Conservation (phyloP, 2,888 invertebrate species). For the Prosopocoilus inquinatus region DNA sequence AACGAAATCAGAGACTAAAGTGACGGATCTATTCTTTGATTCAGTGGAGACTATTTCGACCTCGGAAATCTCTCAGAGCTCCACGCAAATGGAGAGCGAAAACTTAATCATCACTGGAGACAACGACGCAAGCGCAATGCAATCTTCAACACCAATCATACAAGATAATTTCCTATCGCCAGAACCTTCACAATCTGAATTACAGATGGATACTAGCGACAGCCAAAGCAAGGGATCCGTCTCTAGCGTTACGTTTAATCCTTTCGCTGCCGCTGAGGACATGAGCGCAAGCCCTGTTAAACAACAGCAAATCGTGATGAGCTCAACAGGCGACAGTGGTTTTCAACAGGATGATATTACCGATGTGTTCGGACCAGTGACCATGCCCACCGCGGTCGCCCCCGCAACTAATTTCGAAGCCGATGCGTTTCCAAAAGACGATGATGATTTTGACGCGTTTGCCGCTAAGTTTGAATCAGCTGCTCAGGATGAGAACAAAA, state of each 20-base stretch:
- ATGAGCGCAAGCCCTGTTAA: conserved; percentile 29
- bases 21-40: conserved; percentile 32
- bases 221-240: conserved; percentile 48
- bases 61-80: neutral
- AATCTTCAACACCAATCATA: conserved; percentile 16
- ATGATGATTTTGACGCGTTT: conserved; percentile 81
- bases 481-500: conserved; percentile 51
- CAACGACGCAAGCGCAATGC: neutral
- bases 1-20: conserved; percentile 19
- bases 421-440: conserved; percentile 14
- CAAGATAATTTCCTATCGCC: conserved; percentile 42
- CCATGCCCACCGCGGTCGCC: conserved; percentile 7
- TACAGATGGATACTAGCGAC: conserved; percentile 50
- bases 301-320: conserved; percentile 14
- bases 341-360: conserved; percentile 7
- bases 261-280: conserved; percentile 47
- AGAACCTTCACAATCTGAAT: conserved; percentile 42
- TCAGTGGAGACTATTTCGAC: conserved; percentile 22
- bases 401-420: conserved; percentile 29
- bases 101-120: neutral
- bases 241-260: conserved; percentile 52
- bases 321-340: conserved; percentile 4
- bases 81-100: neutral
- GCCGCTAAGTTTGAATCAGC: conserved; percentile 84
- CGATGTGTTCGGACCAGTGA: conserved; percentile 24